These are phyloP conservation scores for Andrena bucephala DNA, from an alignment of 2,888 invertebrate genomes.

Conservation along the genomic window DNA sequence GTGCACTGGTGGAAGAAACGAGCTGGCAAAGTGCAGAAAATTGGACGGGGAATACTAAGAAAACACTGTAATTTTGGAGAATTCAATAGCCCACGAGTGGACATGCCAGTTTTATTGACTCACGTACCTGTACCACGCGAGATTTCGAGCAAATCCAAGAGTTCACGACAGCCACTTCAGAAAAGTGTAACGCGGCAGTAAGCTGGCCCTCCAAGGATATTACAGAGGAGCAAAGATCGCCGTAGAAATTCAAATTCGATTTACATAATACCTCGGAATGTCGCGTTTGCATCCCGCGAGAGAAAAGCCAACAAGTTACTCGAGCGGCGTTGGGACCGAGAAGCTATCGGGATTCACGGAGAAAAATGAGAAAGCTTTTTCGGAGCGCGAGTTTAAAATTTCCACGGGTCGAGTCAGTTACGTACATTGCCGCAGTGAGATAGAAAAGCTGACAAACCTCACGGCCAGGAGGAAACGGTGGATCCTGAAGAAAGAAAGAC, in stretches of 20 bases:
- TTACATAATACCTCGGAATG: constrained; percentile 29
- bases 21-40: background rate
- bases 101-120: constrained; percentile 38
- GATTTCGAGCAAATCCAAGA: constrained; percentile 9
- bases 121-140: background rate
- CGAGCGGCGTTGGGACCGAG: constrained; percentile 7
- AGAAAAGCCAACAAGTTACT: constrained; percentile 56
- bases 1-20: background rate
- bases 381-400: constrained; percentile 11
- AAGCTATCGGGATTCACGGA: constrained; percentile 17
- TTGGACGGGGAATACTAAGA: background rate
- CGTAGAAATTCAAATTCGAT: constrained; percentile 35
- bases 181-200: constrained; percentile 1
- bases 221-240: constrained; percentile 1
- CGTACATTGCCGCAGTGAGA: background rate
- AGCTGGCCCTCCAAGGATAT: background rate
- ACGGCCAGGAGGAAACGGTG: background rate
- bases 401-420: constrained; percentile 20
- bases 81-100: constrained; percentile 24
- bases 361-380: background rate
- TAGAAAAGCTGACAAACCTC: background rate
- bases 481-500: background rate
- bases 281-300: constrained; percentile 16
- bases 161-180: background rate
- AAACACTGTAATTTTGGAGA: background rate